Base-by-base conservation (phyloP, 2,113 vertebrate species). In the Picathartes gymnocephalus region DNA sequence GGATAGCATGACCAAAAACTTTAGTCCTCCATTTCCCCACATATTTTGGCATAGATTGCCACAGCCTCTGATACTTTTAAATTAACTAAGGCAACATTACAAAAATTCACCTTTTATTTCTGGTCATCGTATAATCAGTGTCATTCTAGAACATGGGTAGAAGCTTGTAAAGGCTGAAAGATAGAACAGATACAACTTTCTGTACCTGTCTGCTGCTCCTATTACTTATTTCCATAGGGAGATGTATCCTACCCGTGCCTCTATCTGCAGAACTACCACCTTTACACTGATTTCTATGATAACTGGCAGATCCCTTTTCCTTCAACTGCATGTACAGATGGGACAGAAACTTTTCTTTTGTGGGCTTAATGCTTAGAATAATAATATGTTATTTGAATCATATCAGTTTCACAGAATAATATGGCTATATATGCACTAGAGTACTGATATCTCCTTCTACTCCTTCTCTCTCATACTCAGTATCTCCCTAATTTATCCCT, bases 141-240 rank as follows among this genome's bases (percentile, higher is more conserved):
- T 33, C 57, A 27, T 47, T 47, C 30, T 66, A 81, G 28, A 71
- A 71, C 3, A 35, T 0, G 3, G 3, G 11, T 24, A 86, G 18
- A 81, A 86, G 76, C 0, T 69, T 88, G 22, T 30, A 76, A 69
- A 81, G 44, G 11, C 5, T 58, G 7, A 70, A 13, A 40, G 5
- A 13, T 39, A n/a, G 31, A 93, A 76, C 3, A 79, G 5, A 71
- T 28, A 42, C 0, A 0, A 0, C 1, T 11, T 58, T 80, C 56
- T 64, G 10, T 17, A 68, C 17, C 10, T 60, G 3, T 7, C 5
- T 68, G 6, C 14, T 77, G 11, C 31, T 56, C 6, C 50, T 72
- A 22, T 14, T 64, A 13, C 19, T 60, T 71, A 47, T 44, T 84
- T 60, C 39, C 56, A 11, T 4, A 56, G 33, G 10, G 6, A 69